Conservation (phyloP, 2,113 vertebrate species). For the Morone chrysops region DNA sequence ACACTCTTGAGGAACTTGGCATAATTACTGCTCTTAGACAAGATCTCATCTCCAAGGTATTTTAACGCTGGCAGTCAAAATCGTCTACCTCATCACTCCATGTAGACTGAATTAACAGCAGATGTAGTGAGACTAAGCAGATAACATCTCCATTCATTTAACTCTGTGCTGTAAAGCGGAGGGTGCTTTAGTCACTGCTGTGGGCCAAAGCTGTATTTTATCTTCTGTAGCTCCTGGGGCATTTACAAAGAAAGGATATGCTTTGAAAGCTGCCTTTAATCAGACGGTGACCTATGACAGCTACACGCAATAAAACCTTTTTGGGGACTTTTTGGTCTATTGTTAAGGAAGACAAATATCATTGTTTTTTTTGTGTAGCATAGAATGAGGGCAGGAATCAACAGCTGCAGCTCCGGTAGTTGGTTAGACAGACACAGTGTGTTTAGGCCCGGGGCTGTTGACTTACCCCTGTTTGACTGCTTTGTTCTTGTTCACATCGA, state of each 20-base stretch:
- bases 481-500: conserved; percentile 90
- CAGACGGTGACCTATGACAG: conserved; percentile 23
- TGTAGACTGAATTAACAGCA: conserved; percentile 41
- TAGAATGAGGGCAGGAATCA: conserved; percentile 16
- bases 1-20: conserved; percentile 28
- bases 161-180: conserved; percentile 25
- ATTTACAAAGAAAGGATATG: background rate
- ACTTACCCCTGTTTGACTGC: conserved; percentile 84
- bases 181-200: conserved; percentile 21
- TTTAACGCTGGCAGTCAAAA: conserved; percentile 41
- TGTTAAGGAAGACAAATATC: conserved; percentile 35
- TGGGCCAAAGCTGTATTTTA: conserved; percentile 32
- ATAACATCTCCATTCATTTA: conserved; percentile 54
- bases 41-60: conserved; percentile 56
- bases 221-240: background rate
- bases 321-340: background rate
- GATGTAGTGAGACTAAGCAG: conserved; percentile 36
- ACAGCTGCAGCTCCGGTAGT: conserved; percentile 8
- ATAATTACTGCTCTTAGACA: conserved; percentile 51
- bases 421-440: conserved; percentile 32
- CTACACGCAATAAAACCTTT: conserved; percentile 17
- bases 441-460: conserved; percentile 40
- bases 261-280: conserved; percentile 47
- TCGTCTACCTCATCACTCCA: conserved; percentile 30
- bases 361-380: background rate